Evolutionary conservation across 2,888 invertebrate genomes (phyloP).

Genomic region (Cetonia aurata): DNA sequence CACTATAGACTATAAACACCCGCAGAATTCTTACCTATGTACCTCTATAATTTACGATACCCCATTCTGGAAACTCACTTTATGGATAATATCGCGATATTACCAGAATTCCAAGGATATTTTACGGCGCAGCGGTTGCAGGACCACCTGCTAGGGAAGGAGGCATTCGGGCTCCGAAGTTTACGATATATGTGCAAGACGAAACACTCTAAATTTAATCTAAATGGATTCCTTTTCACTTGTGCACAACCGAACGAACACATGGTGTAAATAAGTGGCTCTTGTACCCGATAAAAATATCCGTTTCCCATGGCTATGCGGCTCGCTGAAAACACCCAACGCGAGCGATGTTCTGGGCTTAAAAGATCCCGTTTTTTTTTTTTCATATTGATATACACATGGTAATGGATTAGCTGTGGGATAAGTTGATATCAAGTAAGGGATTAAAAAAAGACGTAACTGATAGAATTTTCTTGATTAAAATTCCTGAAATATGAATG

Average conservation of each 20-base stretch:
- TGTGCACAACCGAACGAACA: constrained; percentile 8
- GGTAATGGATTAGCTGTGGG: no score
- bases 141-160: constrained; percentile 34
- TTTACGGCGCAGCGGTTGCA: not conserved
- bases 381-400: constrained; percentile 10
- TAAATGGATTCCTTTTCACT: constrained; percentile 38
- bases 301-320: constrained; percentile 4
- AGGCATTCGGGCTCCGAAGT: constrained; percentile 8
- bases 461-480: no score
- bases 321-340: constrained; percentile 21
- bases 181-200: constrained; percentile 26
- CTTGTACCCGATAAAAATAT: constrained; percentile 29
- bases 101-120: constrained; percentile 6
- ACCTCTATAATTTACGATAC: not conserved
- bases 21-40: not conserved
- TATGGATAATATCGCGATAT: constrained; percentile 23
- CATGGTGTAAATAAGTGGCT: constrained; percentile 33
- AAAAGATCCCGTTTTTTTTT: constrained; percentile 10
- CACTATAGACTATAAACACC: no score
- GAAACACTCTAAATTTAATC: constrained; percentile 38
- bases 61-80: not conserved
- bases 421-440: no score
- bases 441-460: no score
- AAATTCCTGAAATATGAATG: no score
- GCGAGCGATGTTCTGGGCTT: not conserved